Conservation (phyloP, 2,888 invertebrate species). For the Gastracanthus pulcherrimus region DNA sequence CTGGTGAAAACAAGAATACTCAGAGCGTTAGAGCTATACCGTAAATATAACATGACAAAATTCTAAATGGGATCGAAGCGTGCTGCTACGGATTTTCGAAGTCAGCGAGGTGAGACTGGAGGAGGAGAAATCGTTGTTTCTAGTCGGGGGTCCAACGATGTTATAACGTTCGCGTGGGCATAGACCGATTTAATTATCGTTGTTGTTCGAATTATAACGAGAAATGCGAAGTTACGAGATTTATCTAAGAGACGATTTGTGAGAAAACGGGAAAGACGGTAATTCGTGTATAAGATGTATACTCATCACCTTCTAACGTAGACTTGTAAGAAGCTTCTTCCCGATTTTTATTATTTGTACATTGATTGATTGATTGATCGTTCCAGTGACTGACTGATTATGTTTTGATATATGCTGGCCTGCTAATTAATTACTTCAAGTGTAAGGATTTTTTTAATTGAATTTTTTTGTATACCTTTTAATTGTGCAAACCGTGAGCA, state of each 20-base stretch:
- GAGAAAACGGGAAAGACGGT: background rate
- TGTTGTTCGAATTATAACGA: slow-evolving; percentile 19
- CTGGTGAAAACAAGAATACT: slow-evolving; percentile 43
- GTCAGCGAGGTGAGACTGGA: background rate
- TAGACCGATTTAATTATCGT: slow-evolving; percentile 26
- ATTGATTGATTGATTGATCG: too few relatives aligned
- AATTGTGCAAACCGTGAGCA: too few relatives aligned
- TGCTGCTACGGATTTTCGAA: too few relatives aligned
- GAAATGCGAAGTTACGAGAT: too few relatives aligned
- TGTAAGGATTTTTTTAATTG: too few relatives aligned
- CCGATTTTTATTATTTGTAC: background rate
- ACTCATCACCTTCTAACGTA: slow-evolving; percentile 21
- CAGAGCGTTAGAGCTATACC: background rate
- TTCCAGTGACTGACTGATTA: slow-evolving; percentile 39
- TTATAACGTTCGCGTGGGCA: background rate
- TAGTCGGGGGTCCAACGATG: slow-evolving; percentile 50
- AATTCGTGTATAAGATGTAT: slow-evolving; percentile 43
- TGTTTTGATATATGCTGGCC: too few relatives aligned
- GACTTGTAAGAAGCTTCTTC: slow-evolving; percentile 6
- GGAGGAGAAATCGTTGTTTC: slow-evolving; percentile 45
- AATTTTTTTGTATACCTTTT: too few relatives aligned
- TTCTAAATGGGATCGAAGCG: slow-evolving; percentile 38
- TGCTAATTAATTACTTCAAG: too few relatives aligned
- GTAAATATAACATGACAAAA: slow-evolving; percentile 18
- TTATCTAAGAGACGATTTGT: too few relatives aligned